These are phyloP conservation scores for Hypomecis punctinalis DNA, from an alignment of 2,888 invertebrate species.

Conservation along the genomic window DNA sequence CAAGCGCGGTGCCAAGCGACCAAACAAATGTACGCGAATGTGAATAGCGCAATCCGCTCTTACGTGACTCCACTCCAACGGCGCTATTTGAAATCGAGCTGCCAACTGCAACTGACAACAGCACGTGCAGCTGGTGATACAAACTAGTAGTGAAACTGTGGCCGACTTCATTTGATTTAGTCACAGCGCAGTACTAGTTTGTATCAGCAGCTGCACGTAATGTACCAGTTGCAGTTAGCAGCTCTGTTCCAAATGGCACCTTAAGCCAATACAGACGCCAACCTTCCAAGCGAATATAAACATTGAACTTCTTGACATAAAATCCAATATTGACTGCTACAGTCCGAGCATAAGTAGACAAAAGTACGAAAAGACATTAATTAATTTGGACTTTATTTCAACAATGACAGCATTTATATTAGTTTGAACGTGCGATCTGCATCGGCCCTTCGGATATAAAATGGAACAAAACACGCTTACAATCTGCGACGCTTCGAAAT, in stretches of 20 bases:
- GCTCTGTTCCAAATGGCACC: no score
- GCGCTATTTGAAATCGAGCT: background rate
- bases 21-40: conserved; percentile 24
- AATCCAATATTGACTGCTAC: background rate
- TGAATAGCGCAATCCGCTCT: conserved; percentile 6
- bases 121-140: no score
- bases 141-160: no score
- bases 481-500: conserved; percentile 14
- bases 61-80: conserved; percentile 11
- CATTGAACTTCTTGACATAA: background rate
- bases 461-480: conserved; percentile 21
- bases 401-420: background rate
- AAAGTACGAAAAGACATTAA: background rate
- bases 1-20: conserved; percentile 7
- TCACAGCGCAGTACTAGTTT: no score
- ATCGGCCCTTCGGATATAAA: conserved; percentile 1
- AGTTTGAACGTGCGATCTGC: background rate
- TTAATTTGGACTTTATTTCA: background rate
- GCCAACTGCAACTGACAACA: no score
- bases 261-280: no score
- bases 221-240: no score
- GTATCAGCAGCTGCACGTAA: no score
- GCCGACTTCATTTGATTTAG: no score
- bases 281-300: background rate
- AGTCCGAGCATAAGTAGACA: background rate